phyloP scores from a whole-genome alignment of 2,113 vertebrate genomes.

The Pithys albifrons region DNA sequence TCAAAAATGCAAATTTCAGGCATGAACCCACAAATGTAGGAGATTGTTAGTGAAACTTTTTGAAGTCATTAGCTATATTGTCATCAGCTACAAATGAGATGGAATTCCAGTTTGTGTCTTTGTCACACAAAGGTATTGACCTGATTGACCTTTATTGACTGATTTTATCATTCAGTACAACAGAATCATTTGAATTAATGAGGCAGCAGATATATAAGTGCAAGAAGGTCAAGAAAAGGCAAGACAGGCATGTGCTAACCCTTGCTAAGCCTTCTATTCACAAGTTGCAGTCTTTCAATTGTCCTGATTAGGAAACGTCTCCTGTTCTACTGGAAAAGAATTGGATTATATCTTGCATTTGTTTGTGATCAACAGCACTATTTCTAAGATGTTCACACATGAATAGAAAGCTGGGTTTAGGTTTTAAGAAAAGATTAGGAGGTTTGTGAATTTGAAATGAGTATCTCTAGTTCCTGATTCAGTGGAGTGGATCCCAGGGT shows the following conservation, averaged over 20 bases:
- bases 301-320: neutral
- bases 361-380: neutral
- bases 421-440: neutral
- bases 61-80: neutral
- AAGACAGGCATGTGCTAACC: neutral
- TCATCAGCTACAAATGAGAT: neutral
- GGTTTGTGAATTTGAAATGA: neutral
- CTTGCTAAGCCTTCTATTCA: neutral
- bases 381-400: neutral
- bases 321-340: neutral
- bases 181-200: neutral
- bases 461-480: neutral
- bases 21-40: neutral
- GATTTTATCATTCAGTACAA: neutral
- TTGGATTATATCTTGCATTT: neutral
- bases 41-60: neutral
- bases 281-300: neutral
- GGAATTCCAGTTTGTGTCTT: neutral
- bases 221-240: neutral
- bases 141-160: neutral
- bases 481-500: neutral
- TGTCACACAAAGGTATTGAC: neutral
- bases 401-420: neutral
- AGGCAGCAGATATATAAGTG: neutral
- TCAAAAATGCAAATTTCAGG: conserved; percentile 6